phyloP scores from a whole-genome alignment of 2,888 invertebrate species.

The Spilosoma lubricipeda region DNA sequence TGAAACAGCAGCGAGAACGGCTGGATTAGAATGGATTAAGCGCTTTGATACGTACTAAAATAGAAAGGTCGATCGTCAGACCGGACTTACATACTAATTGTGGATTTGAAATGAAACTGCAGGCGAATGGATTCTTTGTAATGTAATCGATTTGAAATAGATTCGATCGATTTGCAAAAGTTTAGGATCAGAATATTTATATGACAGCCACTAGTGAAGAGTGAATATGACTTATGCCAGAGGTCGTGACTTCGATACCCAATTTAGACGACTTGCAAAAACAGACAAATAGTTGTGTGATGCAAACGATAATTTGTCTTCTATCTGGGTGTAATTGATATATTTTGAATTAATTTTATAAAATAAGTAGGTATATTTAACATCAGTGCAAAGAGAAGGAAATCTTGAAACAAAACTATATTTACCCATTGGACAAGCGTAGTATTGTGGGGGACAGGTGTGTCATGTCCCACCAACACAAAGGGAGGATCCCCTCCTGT shows the following conservation, averaged over 20 bases:
- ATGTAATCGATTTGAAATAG: background rate
- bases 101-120: conserved; percentile 13
- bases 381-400: too few species aligned
- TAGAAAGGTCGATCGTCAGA: conserved; percentile 4
- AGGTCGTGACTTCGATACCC: background rate
- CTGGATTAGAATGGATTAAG: conserved; percentile 18
- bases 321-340: background rate
- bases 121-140: background rate
- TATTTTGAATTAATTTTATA: too few species aligned
- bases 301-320: background rate
- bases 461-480: too few species aligned
- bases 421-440: too few species aligned
- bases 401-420: too few species aligned
- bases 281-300: too few species aligned
- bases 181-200: background rate
- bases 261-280: too few species aligned
- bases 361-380: too few species aligned
- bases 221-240: background rate
- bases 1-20: conserved; percentile 13
- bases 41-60: conserved; percentile 9
- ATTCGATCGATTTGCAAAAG: too few species aligned
- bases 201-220: background rate
- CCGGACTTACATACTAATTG: conserved; percentile 11
- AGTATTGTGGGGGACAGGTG: too few species aligned
- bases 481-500: too few species aligned